phyloP scores from a whole-genome alignment of 2,888 invertebrate species.

The Frankliniella fusca region DNA sequence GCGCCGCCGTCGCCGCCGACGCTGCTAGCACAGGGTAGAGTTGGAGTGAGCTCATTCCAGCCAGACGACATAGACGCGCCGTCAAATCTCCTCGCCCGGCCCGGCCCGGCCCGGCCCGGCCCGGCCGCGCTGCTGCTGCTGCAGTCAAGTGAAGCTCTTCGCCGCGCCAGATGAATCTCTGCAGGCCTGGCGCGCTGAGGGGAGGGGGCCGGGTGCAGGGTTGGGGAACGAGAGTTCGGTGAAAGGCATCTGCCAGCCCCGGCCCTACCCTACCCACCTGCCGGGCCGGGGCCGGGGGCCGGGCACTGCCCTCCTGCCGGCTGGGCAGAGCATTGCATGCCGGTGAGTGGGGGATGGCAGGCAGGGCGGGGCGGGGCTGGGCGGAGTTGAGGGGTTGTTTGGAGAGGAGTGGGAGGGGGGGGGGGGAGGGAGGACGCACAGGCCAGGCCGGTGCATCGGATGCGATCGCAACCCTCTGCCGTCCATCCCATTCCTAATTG shows the following conservation, averaged over 20 bases:
- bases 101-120: neutral
- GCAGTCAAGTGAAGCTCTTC: too few species aligned
- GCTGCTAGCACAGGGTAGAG: neutral
- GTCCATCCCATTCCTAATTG: neutral
- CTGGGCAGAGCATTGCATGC: neutral
- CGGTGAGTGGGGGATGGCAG: neutral
- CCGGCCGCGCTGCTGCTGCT: neutral
- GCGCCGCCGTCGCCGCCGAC: neutral
- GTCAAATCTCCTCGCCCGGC: neutral
- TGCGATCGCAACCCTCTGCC: neutral
- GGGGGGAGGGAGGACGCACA: too few species aligned
- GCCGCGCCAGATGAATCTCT: too few species aligned
- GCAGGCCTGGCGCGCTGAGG: too few species aligned
- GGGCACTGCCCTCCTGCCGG: neutral
- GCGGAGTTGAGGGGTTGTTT: too few species aligned
- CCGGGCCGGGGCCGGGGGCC: too few species aligned
- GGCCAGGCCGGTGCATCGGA: neutral
- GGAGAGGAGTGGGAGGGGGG: too few species aligned
- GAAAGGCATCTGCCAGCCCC: neutral
- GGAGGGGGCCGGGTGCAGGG: too few species aligned
- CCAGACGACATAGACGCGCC: too few species aligned
- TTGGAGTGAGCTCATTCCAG: too few species aligned
- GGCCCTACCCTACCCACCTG: neutral
- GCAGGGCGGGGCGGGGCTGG: too few species aligned
- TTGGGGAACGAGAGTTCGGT: too few species aligned